These are phyloP conservation scores for Melanogrammus aeglefinus DNA, from an alignment of 2,797 vertebrate genomes.

Conservation along the genomic window DNA sequence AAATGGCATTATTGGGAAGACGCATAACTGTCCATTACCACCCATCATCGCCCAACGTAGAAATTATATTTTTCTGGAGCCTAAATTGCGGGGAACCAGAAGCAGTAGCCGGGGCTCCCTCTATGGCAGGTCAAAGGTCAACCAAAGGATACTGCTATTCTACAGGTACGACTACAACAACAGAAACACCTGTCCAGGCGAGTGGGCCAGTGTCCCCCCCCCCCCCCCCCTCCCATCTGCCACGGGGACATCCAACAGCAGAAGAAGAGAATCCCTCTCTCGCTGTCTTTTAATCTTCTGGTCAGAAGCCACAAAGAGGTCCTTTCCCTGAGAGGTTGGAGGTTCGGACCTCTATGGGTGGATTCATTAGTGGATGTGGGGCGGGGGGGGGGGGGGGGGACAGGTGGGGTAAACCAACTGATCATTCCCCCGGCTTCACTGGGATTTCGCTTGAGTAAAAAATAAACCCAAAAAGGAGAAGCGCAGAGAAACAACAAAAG, in stretches of 20 bases:
- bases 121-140: neutral
- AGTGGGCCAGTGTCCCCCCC: neutral
- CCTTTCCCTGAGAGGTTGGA: conserved; percentile 20
- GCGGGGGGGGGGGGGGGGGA: conserved; percentile 22
- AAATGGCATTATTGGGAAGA: neutral
- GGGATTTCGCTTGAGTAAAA: conserved; percentile 35
- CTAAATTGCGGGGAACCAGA: neutral
- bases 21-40: neutral
- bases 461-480: conserved; percentile 15
- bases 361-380: conserved; percentile 34
- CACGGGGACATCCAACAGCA: neutral
- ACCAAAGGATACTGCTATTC: neutral
- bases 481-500: conserved; percentile 32
- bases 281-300: conserved; percentile 3
- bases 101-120: neutral
- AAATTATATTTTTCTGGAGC: neutral
- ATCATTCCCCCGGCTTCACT: conserved; percentile 24
- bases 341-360: conserved; percentile 38
- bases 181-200: neutral
- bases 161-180: neutral
- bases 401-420: conserved; percentile 33
- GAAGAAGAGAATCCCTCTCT: neutral
- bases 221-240: no score
- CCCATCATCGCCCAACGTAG: neutral
- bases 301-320: neutral